Evolutionary conservation across 2,888 invertebrate species (phyloP).

Genomic region (Gortyna flavago): DNA sequence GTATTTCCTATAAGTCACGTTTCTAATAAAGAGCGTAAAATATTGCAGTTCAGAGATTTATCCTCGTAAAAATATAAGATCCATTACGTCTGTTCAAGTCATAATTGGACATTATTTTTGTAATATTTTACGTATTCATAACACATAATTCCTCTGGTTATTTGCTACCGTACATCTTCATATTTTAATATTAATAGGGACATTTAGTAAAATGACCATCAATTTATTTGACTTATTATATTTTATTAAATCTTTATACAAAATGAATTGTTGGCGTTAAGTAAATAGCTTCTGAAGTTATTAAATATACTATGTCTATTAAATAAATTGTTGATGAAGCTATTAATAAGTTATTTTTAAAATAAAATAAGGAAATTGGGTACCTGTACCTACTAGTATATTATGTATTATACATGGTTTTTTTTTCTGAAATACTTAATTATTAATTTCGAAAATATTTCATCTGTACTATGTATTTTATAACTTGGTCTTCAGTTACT

Average conservation of each 20-base stretch:
- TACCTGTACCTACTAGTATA: background rate
- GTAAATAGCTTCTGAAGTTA: conserved; percentile 41
- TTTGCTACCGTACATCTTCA: conserved; percentile 32
- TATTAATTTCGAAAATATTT: background rate
- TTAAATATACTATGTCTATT: conserved; percentile 39
- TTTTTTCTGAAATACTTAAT: too few species aligned
- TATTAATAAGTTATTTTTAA: background rate
- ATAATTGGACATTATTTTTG: conserved; percentile 21
- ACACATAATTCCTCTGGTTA: conserved; percentile 20
- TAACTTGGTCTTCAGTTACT: background rate
- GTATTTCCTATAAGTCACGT: background rate
- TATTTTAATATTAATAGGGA: conserved; percentile 44
- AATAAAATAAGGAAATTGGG: background rate
- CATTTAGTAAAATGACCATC: conserved; percentile 21
- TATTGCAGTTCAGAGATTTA: background rate
- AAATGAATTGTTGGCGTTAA: conserved; percentile 31
- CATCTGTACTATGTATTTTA: background rate
- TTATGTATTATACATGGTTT: too few species aligned
- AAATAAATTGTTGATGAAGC: conserved; percentile 21
- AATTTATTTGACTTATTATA: conserved; percentile 45
- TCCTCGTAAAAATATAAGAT: conserved; percentile 10
- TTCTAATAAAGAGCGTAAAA: background rate
- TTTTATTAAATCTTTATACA: conserved; percentile 29
- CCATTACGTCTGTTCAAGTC: conserved; percentile 3
- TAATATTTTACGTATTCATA: conserved; percentile 36